Conservation (phyloP, 2,113 vertebrate genomes). For the Sialia sialis region DNA sequence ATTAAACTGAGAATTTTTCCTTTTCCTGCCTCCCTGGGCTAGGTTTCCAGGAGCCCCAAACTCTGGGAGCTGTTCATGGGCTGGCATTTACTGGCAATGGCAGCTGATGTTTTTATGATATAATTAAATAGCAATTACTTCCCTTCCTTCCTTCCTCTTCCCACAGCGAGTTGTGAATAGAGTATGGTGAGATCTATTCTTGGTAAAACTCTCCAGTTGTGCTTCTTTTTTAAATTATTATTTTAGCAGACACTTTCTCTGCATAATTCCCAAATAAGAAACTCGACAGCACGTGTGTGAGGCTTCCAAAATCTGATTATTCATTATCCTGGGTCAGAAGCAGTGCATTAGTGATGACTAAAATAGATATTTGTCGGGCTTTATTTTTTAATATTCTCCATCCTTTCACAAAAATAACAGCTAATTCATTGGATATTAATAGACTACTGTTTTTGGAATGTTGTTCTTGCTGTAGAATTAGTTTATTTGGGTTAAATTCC, state of each 20-base stretch:
- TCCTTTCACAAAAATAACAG: background rate
- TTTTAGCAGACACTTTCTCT: background rate
- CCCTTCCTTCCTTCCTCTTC: background rate
- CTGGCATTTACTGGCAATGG: background rate
- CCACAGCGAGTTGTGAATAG: background rate
- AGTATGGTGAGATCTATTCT: constrained; percentile 25
- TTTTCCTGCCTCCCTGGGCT: background rate
- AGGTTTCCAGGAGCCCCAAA: background rate
- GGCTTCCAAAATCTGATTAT: background rate
- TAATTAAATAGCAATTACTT: constrained; percentile 27
- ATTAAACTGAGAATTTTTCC: background rate
- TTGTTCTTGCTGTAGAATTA: background rate
- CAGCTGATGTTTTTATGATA: constrained; percentile 5
- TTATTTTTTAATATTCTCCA: background rate
- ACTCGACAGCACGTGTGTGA: background rate
- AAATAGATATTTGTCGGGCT: background rate
- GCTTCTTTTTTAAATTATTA: background rate
- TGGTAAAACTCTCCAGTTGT: background rate
- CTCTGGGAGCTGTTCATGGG: background rate
- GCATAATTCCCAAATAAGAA: background rate
- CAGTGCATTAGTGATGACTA: background rate
- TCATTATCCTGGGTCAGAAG: background rate
- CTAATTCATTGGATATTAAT: background rate
- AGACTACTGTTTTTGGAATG: background rate
- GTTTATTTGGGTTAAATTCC: background rate